Evolutionary conservation across 2,113 vertebrate species (phyloP).

Genomic region (Larimichthys polyactis): DNA sequence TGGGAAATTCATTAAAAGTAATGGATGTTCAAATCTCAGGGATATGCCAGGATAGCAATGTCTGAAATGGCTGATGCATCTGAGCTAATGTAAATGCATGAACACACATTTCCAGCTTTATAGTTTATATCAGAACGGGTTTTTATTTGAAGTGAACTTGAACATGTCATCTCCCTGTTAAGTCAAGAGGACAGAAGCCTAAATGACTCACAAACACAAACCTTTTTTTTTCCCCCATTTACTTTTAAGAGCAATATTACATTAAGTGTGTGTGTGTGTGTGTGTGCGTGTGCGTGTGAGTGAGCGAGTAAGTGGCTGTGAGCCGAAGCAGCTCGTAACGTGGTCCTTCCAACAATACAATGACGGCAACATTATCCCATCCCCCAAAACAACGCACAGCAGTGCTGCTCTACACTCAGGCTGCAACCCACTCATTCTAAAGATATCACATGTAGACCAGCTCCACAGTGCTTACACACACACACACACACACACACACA

Average conservation of each 20-base stretch:
- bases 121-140: not conserved
- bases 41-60: not conserved
- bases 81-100: not conserved
- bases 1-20: constrained; percentile 56
- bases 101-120: not conserved
- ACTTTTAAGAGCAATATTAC: constrained; percentile 12
- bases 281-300: not conserved
- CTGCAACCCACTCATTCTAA: constrained; percentile 84
- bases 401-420: constrained; percentile 66
- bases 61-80: not conserved
- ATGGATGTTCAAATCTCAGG: constrained; percentile 52
- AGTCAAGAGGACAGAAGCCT: not conserved
- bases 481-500: constrained; percentile 24
- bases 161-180: not conserved
- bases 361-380: constrained; percentile 68
- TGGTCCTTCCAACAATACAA: constrained; percentile 51
- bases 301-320: constrained; percentile 10
- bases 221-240: not conserved
- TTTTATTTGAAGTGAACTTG: not conserved
- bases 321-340: constrained; percentile 36
- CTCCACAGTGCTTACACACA: constrained; percentile 55
- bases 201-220: constrained; percentile 1
- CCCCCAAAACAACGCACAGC: constrained; percentile 73
- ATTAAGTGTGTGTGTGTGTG: constrained; percentile 1
- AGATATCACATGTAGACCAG: constrained; percentile 80